Base-by-base conservation (phyloP, 1,140 invertebrate genomes). In the Bombyx mandarina region DNA sequence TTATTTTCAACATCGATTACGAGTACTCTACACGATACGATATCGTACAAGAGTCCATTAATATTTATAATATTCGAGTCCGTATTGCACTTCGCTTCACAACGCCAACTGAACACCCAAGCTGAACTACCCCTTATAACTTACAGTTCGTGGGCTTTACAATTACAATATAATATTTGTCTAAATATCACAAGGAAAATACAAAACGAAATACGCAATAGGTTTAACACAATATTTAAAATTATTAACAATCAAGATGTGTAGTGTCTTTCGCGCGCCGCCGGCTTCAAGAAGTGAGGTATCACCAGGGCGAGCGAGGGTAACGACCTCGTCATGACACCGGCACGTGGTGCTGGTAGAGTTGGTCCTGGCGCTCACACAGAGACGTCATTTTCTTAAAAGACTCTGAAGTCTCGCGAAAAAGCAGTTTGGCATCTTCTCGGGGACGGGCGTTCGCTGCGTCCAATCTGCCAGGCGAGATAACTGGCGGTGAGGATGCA, bases 1-100 rank as follows among this genome's bases (percentile, higher is more conserved):
- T 86, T 87, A 87, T 81, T 87, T 84, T 87, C 82, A 87, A 87
- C 84, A 87, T 81, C 81, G 73, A 87, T 83, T 87, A 87, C 76
- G 71, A 83, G 75, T 83, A 85, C 65, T 81, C 74, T 83, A 84
- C 79, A 79, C 79, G 77, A 79, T 76, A 82, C 59, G 67, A 76
- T 3, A 7, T 58, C 72, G 50, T 18, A 18, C 45, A 47, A 35
- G 58, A 72, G 69, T 75, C 70, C 68, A 77, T 79, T 77, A 75
- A 77, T 74, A 75, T 78, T 79, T 73, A 78, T 78, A 75, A 81
- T 72, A 83, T 75, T 70, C 67, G 61, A 76, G 70, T 75, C 76
- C 66, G 62, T 87, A 85, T 86, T 87, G 82, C 81, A 85, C 81
- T 76, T 76, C 66, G 73, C 75, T 71, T 76, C 72, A 74, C 71